Conservation (phyloP, 2,113 vertebrate species). For the Cephalopholis sonnerati region DNA sequence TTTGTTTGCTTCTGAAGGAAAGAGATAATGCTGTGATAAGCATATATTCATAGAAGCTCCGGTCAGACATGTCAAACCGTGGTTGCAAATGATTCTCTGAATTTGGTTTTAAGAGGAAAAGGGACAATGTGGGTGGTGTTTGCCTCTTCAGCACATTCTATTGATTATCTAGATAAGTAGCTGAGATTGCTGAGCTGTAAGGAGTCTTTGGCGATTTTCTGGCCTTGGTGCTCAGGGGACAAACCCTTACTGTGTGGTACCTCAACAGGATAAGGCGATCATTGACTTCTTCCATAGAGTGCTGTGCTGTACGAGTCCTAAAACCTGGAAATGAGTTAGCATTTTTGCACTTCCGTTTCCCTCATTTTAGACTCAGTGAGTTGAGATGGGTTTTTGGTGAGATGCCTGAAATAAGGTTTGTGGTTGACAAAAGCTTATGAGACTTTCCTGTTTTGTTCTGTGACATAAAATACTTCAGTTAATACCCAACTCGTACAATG, state of each 20-base stretch:
- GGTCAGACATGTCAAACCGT: background rate
- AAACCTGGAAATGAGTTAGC: too few species aligned
- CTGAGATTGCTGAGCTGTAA: background rate
- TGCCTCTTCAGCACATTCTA: background rate
- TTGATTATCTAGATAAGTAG: background rate
- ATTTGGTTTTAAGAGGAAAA: background rate
- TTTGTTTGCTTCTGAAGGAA: constrained; percentile 15
- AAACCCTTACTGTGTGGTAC: background rate
- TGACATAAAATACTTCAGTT: too few species aligned
- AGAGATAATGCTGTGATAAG: constrained; percentile 15
- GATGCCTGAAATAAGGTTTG: too few species aligned
- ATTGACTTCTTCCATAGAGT: background rate
- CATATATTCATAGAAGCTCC: background rate
- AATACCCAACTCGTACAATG: too few species aligned
- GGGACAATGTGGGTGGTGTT: background rate
- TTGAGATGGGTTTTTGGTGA: too few species aligned
- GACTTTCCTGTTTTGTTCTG: too few species aligned
- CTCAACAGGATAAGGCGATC: background rate
- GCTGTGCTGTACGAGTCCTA: too few species aligned
- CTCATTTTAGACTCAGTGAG: too few species aligned
- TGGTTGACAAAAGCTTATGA: too few species aligned
- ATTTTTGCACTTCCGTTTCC: too few species aligned
- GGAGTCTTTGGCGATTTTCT: background rate
- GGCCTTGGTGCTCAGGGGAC: background rate
- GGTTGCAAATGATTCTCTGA: background rate